phyloP scores from a whole-genome alignment of 2,113 vertebrate genomes.

The Sylvilagus bachmani region DNA sequence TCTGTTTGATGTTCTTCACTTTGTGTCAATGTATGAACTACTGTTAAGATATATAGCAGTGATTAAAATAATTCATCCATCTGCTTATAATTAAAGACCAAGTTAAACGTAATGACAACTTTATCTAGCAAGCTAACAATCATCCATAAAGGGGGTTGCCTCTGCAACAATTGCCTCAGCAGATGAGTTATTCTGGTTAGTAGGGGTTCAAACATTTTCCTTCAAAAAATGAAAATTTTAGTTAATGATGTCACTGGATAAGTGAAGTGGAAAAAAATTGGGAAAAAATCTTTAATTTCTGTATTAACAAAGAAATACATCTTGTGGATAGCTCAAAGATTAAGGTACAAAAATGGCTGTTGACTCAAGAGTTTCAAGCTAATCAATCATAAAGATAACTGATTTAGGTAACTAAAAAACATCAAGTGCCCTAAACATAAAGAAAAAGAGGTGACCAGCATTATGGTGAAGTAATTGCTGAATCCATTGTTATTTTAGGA shows the following conservation, averaged over 20 bases:
- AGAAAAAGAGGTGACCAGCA: not conserved
- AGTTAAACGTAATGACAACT: constrained; percentile 90
- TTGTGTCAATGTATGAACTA: constrained; percentile 90
- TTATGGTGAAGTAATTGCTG: constrained; percentile 18
- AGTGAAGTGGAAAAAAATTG: constrained; percentile 73
- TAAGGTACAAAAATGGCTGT: not conserved
- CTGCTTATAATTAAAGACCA: constrained; percentile 92
- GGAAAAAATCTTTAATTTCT: constrained; percentile 49
- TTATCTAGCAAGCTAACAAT: constrained; percentile 87
- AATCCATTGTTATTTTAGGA: not conserved
- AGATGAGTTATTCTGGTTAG: constrained; percentile 80
- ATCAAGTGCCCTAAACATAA: not conserved
- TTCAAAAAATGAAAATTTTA: constrained; percentile 81
- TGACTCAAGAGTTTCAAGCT: constrained; percentile 7
- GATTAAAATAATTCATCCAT: constrained; percentile 93
- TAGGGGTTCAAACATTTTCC: constrained; percentile 77
- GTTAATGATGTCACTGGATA: constrained; percentile 74
- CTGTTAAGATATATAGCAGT: constrained; percentile 90
- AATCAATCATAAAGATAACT: constrained; percentile 21
- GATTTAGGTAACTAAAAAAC: not conserved
- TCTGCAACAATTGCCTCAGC: constrained; percentile 80
- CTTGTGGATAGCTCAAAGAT: not conserved
- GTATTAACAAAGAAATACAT: constrained; percentile 5
- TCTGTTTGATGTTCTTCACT: constrained; percentile 91
- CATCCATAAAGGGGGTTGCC: constrained; percentile 84